Base-by-base conservation (phyloP, 2,888 invertebrate genomes). In the Branchellion lobata region DNA sequence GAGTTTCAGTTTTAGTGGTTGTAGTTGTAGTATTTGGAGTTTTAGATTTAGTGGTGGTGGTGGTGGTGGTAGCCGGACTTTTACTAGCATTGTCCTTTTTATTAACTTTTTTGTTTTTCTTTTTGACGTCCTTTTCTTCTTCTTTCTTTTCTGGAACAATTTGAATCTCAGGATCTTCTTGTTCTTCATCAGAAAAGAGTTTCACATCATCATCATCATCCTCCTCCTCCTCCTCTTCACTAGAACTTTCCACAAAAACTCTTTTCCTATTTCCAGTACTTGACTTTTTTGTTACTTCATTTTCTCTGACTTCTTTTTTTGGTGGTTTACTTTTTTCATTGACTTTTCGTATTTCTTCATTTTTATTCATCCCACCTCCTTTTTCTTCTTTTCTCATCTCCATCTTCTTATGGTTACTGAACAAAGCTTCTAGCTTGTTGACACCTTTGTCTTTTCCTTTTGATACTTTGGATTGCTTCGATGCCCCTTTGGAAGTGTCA, bases 321-420 rank as follows among this genome's bases (percentile, higher is more conserved):
- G 29, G 51, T 21, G 21, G 14, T 51, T 21, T 51, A 18, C 14
- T 51, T n/a, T n/a, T n/a, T n/a, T n/a, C n/a, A n/a, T n/a, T n/a
- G n/a, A n/a, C n/a, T n/a, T n/a, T n/a, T n/a, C 29, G 29, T 27
- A 5, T n/a, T 65, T 65, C n/a, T 65, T 65, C 65, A 65, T 29
- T 65, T 65, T 65, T n/a, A 3, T 65, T 65, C 21, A n/a, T 8
- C 8, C 3, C 29, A 29, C 65, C 21, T 65, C n/a, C 29, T 5
- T 14, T n/a, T 34, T 69, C n/a, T 29, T 69, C 27, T 27, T 34
- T n/a, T n/a, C 8, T 33, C 11, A 3, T 69, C 29, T 31, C 61
- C 5, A 5, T 57, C 21, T 57, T 57, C 61, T 57, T 34, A n/a
- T 69, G 69, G 31, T 69, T 69, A 29, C 69, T 69, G 69, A 69